Evolutionary conservation across 2,888 invertebrate species (phyloP).

Genomic region (Cosmia trapezina): DNA sequence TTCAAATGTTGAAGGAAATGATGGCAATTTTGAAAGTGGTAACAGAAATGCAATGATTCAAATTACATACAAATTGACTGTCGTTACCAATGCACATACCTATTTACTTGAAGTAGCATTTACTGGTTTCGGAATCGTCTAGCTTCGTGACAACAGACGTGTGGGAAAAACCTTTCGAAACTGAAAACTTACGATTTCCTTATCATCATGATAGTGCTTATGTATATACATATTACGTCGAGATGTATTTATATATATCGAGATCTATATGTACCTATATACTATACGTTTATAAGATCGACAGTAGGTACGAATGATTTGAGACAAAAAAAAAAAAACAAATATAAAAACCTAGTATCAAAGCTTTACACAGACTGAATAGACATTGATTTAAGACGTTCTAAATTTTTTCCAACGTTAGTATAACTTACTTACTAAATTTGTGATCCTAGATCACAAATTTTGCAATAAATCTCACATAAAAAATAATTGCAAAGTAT

Average conservation of each 20-base stretch:
- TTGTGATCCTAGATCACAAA: not conserved
- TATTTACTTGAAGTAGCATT: conserved; percentile 8
- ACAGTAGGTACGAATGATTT: no score
- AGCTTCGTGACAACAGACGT: conserved; percentile 13
- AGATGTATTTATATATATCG: no score
- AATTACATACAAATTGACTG: conserved; percentile 23
- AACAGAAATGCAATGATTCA: conserved; percentile 10
- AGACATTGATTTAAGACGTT: not conserved
- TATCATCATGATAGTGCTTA: no score
- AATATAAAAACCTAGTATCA: not conserved
- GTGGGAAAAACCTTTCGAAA: not conserved
- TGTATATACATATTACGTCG: no score
- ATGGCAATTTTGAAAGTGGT: conserved; percentile 16
- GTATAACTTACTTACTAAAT: not conserved
- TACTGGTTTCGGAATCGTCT: conserved; percentile 20
- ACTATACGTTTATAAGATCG: no score
- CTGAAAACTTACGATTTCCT: not conserved
- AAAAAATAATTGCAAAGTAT: conserved; percentile 1
- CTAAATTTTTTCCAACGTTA: not conserved
- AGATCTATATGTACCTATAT: not conserved
- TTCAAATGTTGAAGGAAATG: conserved; percentile 6
- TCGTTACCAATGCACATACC: conserved; percentile 26
- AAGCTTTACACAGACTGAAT: not conserved
- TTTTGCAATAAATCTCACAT: conserved; percentile 1
- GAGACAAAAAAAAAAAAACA: no score